Conservation (phyloP, 2,888 invertebrate genomes). For the Cerceris ruficornis region DNA sequence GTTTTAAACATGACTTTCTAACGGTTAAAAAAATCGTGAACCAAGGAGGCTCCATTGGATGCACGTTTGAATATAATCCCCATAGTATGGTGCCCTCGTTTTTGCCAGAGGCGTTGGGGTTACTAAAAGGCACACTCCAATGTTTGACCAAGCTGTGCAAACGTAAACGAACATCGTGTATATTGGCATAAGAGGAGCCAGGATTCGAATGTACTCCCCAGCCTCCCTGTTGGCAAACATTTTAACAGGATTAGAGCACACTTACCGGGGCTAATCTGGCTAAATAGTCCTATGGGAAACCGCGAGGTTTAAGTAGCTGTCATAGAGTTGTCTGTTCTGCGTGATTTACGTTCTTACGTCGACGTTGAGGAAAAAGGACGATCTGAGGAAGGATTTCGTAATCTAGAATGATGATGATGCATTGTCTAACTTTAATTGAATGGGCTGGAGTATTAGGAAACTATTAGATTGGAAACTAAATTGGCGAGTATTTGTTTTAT, state of each 20-base stretch:
- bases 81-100: constrained; percentile 66
- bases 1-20: neutral
- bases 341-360: constrained; percentile 55
- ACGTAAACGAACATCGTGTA: constrained; percentile 75
- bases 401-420: no score
- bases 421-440: no score
- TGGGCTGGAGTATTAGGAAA: no score
- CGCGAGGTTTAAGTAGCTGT: constrained; percentile 73
- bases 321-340: constrained; percentile 68
- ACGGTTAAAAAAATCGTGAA: constrained; percentile 8
- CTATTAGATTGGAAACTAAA: no score
- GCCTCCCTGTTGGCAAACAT: constrained; percentile 78
- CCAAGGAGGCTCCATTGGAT: constrained; percentile 23
- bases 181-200: constrained; percentile 67
- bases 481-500: no score
- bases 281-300: constrained; percentile 76
- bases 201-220: constrained; percentile 69
- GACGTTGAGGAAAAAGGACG: constrained; percentile 6
- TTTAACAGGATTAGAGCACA: constrained; percentile 81
- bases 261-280: constrained; percentile 78
- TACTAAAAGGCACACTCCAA: constrained; percentile 79
- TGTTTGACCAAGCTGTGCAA: constrained; percentile 81
- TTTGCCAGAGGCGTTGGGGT: constrained; percentile 73
- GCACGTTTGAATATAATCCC: constrained; percentile 60
- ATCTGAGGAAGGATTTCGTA: no score